Evolutionary conservation across 1,140 invertebrate genomes (phyloP), one percentile per base, ranked within the genome.

Genomic region (Neodiprion fabricii): DNA sequence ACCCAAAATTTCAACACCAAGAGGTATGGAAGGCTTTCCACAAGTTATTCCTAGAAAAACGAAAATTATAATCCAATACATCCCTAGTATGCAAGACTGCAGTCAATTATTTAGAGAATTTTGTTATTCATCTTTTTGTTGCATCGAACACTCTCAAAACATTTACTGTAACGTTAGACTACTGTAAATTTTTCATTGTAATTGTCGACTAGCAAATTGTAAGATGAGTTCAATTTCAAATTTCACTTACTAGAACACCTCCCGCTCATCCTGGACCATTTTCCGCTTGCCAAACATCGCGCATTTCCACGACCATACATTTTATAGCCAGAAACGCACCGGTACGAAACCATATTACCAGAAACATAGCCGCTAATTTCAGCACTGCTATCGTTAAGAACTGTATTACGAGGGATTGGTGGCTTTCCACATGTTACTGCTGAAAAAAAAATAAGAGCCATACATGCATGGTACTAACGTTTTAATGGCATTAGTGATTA

Each of bases 181-280:
- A 40, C 28, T 40, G 28, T 5, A 40, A 40, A 40, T 40, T 40
- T 40, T 40, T 40, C 28, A 40, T 40, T 5, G 28, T 40, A 40
- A 40, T 40, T 40, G 1, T 40, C 2, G 28, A 47, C 70, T 75
- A 70, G 53, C 14, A 40, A 72, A 40, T 49, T 47, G 67, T 67
- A 14, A 23, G 17, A 68, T n/a, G 5, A 40, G 1, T 40, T 40
- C 28, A 40, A 1, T 40, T 40, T 1, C 2, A 48, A 74, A 47
- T 40, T 11, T 70, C 66, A 79, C 86, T 85, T 83, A 91, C 90
- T 86, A 28, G 86, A 79, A 80, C 92, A 93, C 81, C 84, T 85
- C 72, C 91, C 91, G 48, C 79, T 79, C 14, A 91, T 87, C 75
- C 80, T 78, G 3, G 89, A 89, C 92, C 92, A 93, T 28, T 84